These are phyloP conservation scores for Phymanthus crucifer DNA, from an alignment of 92 coral and sea anemone genomes.

Conservation along the genomic window DNA sequence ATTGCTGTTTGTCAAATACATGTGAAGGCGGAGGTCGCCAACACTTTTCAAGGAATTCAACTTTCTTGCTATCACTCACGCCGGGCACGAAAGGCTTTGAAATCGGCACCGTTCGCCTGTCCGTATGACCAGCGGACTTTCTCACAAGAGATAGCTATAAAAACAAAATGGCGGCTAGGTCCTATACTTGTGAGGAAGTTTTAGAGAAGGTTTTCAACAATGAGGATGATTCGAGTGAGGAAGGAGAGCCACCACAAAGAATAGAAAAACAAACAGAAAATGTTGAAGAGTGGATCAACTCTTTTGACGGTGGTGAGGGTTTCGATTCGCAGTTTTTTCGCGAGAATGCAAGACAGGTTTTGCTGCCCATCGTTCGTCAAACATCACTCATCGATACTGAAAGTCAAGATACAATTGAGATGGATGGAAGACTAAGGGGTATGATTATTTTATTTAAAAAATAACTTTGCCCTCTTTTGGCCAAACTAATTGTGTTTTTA, in stretches of 20 bases:
- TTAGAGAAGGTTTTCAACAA: background rate
- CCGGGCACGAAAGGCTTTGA: conserved; percentile 9
- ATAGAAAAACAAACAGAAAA: background rate
- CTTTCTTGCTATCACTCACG: conserved; percentile 24
- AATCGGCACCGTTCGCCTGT: conserved; percentile 15
- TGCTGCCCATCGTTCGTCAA: conserved; percentile 8
- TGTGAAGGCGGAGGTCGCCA: no score
- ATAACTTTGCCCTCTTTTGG: background rate
- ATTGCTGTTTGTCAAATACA: background rate
- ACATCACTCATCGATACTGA: background rate
- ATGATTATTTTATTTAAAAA: conserved; percentile 1
- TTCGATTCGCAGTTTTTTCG: conserved; percentile 5
- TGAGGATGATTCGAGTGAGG: background rate
- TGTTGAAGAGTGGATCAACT: conserved; percentile 1
- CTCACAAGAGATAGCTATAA: background rate
- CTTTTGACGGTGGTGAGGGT: background rate
- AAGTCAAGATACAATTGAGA: conserved; percentile 10
- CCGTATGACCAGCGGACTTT: conserved; percentile 7
- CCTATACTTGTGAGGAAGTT: conserved; percentile 2
- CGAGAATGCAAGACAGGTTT: conserved; percentile 1
- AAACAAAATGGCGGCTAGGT: background rate
- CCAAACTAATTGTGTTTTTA: background rate
- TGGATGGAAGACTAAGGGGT: conserved; percentile 5
- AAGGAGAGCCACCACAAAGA: background rate
- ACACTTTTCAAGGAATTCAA: conserved; percentile 5